Evolutionary conservation across 2,113 vertebrate genomes (phyloP), one percentile per base, ranked within the genome.

Genomic region (Zosterops borbonicus): DNA sequence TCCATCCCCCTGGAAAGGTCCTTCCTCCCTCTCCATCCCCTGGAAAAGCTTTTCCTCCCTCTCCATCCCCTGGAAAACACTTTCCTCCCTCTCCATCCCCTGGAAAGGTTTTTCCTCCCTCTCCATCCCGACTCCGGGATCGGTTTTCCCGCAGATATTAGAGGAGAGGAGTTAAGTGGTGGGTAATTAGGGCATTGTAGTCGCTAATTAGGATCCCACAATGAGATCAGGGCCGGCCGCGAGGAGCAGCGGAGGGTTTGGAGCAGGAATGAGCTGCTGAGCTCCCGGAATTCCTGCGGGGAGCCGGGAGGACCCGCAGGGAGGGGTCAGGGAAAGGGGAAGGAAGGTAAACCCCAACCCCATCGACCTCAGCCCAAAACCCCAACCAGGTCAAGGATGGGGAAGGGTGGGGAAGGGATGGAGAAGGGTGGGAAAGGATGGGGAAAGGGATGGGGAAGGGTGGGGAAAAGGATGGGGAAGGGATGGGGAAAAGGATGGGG

Each of bases 141-240:
- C 95, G 20, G 31, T 93, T 92, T 71, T 24, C 83, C 22, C 92
- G 9, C 70, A 41, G 95, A 89, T 96, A 95, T 91, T 71, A 86
- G 92, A 97, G 97, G 94, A 96, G 90, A 94, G 94, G 78, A 97
- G 94, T 96, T 95, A 96, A 97, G 94, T 83, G 70, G 82, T 78
- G 93, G 89, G 11, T 97, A 97, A 98, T 98, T 97, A 97, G 9
- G 94, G 97, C 96, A 88, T 92, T 97, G 96, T 82, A 93, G 87
- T 82, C 78, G 93, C 95, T 97, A 97, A 97, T 98, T 98, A 97
- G 46, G 83, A 97, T 83, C 97, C 98, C 97, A 96, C 97, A 97
- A 92, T 78, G 97, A 97, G 96, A 94, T 79, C 94, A 59, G 89
- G 42, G 94, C 95, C 74, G 92, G 95, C 97, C 82, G 2, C 95